phyloP scores from a whole-genome alignment of 2,888 invertebrate genomes.

The Pteria penguin region DNA sequence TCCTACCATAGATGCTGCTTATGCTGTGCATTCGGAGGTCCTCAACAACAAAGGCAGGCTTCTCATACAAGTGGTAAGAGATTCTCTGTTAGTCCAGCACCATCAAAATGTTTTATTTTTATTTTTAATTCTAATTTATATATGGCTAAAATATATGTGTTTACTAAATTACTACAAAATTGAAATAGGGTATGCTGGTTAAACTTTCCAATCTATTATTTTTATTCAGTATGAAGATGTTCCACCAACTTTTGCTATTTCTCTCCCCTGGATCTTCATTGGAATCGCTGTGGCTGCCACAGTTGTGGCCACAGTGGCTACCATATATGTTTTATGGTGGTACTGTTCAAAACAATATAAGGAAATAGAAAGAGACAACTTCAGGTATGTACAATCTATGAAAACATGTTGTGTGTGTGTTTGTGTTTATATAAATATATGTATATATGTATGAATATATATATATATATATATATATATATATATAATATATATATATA shows the following conservation, averaged over 20 bases:
- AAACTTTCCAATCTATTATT: no score
- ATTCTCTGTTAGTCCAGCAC: no score
- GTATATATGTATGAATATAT: no score
- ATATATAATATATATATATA: no score
- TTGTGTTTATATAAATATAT: no score
- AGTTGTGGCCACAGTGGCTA: conserved; percentile 55
- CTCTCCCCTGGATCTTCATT: conserved; percentile 66
- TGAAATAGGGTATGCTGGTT: no score
- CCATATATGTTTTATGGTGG: conserved; percentile 63
- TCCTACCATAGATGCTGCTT: conserved; percentile 67
- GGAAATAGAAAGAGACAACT: conserved; percentile 35
- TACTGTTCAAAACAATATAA: conserved; percentile 58
- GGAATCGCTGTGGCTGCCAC: conserved; percentile 52
- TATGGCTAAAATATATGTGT: no score
- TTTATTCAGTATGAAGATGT: conserved; percentile 66
- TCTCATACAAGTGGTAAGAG: conserved; percentile 76
- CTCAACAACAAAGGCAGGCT: conserved; percentile 64
- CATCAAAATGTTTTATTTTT: no score
- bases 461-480: no score
- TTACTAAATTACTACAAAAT: no score
- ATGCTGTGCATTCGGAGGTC: conserved; percentile 70
- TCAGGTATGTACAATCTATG: neutral
- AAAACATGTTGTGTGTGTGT: no score
- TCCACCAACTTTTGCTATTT: conserved; percentile 41
- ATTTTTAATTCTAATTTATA: no score